A percentile compares a stretch with the other conserved stretches of the same genome.
These are phyloP conservation scores for Acridotheres tristis DNA, from an alignment of 2,797 vertebrate genomes.

Conservation along the genomic window DNA sequence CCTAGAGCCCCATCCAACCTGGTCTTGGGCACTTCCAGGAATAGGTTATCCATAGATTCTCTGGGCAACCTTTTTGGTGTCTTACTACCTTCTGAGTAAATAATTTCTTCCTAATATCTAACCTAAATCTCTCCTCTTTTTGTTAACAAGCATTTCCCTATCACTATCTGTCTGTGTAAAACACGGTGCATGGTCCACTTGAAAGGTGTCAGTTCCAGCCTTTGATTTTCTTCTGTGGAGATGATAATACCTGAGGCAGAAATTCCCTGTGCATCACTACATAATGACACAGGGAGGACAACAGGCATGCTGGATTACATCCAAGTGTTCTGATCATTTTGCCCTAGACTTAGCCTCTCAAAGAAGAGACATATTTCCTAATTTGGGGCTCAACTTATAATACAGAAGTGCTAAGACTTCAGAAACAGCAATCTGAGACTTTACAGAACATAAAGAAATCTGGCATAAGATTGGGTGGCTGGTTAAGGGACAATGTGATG, in stretches of 20 bases:
- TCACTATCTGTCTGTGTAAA: neutral
- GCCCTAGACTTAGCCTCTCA: neutral
- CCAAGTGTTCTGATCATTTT: neutral
- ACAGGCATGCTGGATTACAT: neutral
- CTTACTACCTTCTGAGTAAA: neutral
- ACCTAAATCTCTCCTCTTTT: neutral
- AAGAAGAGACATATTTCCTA: neutral
- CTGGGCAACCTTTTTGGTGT: neutral
- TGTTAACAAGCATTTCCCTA: neutral
- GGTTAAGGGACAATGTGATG: neutral
- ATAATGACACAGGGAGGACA: neutral
- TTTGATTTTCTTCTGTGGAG: neutral
- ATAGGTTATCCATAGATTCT: neutral
- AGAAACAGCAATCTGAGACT: neutral
- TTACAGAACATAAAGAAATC: neutral
- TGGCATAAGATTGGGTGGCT: neutral
- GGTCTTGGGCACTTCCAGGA: neutral
- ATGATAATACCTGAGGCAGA: neutral
- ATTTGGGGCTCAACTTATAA: neutral
- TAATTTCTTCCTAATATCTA: neutral
- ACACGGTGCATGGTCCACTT: neutral
- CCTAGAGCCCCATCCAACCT: neutral
- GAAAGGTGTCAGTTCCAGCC: neutral
- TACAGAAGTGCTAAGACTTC: neutral
- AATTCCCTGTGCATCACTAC: neutral